Conservation (phyloP, 2,888 invertebrate genomes). For the Clunio marinus region DNA sequence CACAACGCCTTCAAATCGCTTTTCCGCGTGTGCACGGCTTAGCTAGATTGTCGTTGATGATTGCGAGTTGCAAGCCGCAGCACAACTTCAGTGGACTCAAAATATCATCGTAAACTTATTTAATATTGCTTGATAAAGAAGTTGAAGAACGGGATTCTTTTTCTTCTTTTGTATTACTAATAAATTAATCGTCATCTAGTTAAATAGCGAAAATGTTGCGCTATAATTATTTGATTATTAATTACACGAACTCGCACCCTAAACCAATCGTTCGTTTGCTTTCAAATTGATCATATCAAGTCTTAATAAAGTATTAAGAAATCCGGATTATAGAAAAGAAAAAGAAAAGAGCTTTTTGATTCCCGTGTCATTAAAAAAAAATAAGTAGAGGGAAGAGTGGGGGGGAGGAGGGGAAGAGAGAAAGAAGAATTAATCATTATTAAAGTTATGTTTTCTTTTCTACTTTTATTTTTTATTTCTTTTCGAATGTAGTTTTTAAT, state of each 20-base stretch:
- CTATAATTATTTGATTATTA: slow-evolving; percentile 18
- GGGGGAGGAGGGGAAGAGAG: too few relatives aligned
- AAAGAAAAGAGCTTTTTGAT: neutral
- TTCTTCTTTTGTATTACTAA: neutral
- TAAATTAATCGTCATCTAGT: neutral
- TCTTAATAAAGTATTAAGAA: neutral
- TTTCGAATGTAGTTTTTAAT: slow-evolving; percentile 19
- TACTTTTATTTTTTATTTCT: too few relatives aligned
- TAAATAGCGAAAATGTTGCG: neutral
- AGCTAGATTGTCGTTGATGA: slow-evolving; percentile 6
- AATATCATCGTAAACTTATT: neutral
- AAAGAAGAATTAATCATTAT: slow-evolving; percentile 6
- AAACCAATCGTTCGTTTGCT: neutral
- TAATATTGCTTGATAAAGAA: neutral
- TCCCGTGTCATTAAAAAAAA: neutral
- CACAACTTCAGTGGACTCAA: neutral
- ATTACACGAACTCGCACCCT: neutral
- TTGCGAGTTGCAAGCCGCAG: neutral
- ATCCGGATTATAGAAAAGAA: slow-evolving; percentile 4
- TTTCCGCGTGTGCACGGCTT: neutral
- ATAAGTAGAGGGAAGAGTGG: too few relatives aligned
- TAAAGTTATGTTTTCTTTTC: slow-evolving; percentile 20
- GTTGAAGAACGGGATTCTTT: neutral
- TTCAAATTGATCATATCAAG: neutral
- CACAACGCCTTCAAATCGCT: neutral